Base-by-base conservation (phyloP, 2,797 vertebrate species). In the Gambelia wislizenii region DNA sequence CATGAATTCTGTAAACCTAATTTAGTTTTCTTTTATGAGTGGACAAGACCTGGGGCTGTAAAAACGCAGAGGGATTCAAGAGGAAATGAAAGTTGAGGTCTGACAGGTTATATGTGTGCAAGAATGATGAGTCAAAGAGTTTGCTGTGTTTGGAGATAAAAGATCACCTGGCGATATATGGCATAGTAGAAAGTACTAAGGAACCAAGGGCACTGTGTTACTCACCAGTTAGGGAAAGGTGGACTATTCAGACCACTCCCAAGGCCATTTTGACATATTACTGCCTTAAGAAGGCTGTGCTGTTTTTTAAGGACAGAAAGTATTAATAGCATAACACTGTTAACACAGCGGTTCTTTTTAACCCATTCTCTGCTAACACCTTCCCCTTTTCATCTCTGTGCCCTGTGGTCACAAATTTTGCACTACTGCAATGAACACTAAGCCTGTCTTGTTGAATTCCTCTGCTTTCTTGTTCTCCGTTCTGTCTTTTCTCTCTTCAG, bases 21-120 rank as follows among this genome's bases (percentile, higher is more conserved):
- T 89, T 89, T 77, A 86, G 44, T 86, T 77, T 76, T 76, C 84
- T 89, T 82, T 89, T 86, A 89, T 75, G 70, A 76, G 89, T 76
- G 84, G 89, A 83, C 70, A 52, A 64, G 89, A 86, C 79, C 84
- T 69, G 84, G 16, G 89, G 72, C 78, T 89, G 84, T 77, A 69
- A 79, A 83, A 86, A 89, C 33, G 56, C 70, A 52, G 70, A 82
- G 88, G 84, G 89, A 56, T 82, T 83, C 36, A 54, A 86, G 69
- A 83, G 84, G 84, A 86, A 89, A 86, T 86, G 84, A 83, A 89
- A 83, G 56, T 76, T 86, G 78, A 89, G 78, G 84, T 74, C 69
- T 86, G 84, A 89, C 89, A 82, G 89, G 84, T 86, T 86, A 20
- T 75, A 70, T 59, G 72, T 67, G 59, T 64, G 44, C 70, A 69